phyloP scores from a whole-genome alignment of 2,888 invertebrate genomes.

The Sympetrum striolatum region DNA sequence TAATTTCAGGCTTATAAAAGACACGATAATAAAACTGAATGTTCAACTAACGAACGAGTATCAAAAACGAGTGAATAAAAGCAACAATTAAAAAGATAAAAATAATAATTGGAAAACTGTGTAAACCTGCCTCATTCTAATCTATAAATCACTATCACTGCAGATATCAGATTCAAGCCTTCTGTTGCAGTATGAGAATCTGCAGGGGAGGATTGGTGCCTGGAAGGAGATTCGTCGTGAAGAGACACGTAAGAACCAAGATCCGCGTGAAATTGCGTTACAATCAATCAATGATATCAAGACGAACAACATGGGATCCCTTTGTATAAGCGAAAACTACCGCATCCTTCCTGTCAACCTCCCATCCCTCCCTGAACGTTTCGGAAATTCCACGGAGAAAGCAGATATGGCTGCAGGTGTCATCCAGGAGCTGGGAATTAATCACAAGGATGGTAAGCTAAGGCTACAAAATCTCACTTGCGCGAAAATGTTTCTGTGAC shows the following conservation, averaged over 20 bases:
- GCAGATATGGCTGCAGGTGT: slow-evolving; percentile 80
- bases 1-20: too few relatives aligned
- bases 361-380: slow-evolving; percentile 67
- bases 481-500: too few relatives aligned
- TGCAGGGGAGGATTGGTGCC: not conserved
- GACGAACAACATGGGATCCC: slow-evolving; percentile 72
- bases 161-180: too few relatives aligned
- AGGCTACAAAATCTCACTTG: too few relatives aligned
- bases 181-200: not conserved
- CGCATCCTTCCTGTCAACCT: slow-evolving; percentile 73
- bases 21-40: too few relatives aligned
- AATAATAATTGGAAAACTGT: too few relatives aligned
- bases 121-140: too few relatives aligned
- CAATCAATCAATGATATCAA: slow-evolving; percentile 78
- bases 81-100: too few relatives aligned
- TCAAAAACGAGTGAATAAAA: too few relatives aligned
- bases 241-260: not conserved
- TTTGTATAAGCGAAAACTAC: slow-evolving; percentile 75
- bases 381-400: slow-evolving; percentile 78
- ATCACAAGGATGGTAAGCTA: slow-evolving; percentile 67
- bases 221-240: not conserved
- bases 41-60: too few relatives aligned
- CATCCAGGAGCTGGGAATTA: slow-evolving; percentile 74
- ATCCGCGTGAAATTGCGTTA: slow-evolving; percentile 66
- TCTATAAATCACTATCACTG: too few relatives aligned